Base-by-base conservation (phyloP, 64 coral and sea anemone genomes). In the Montipora cactus region DNA sequence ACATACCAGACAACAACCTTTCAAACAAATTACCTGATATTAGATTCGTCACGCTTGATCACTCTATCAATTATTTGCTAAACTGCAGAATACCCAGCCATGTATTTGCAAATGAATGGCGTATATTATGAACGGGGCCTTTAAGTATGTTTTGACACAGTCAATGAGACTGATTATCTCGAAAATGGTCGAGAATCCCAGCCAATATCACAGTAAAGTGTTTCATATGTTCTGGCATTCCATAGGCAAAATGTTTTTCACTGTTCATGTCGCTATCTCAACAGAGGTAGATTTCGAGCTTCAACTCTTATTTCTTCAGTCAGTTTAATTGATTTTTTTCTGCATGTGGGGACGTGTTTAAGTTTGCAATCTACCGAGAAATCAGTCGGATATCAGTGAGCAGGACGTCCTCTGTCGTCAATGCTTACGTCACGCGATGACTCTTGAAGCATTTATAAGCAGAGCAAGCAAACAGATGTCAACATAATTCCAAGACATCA, bases 361-460 rank as follows among this genome's bases (percentile, higher is more conserved):
- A 64, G 23, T 5, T 62, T 18, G 12, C 22, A 23, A 10, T 2
- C 3, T 1, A 2, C 7, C 6, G 0, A 22, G 82, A 46, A 23
- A 49, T 48, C 12, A 47, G 5, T 5, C 37, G 66, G 47, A 69
- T 49, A 44, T 1, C 15, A 46, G 57, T 59, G 1, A 21, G 23
- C 11, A 62, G 82, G 82, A 86, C 47, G 66, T 86, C 82, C 66
- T 49, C 8, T 68, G 11, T 10, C 66, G 82, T 71, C 15, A 67
- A n/a, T 22, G 61, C 44, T 64, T 44, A 86, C 82, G 82, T 86
- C 82, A 86, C 7, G 47, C 10, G 64, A 71, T 69, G 37, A 7
- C 61, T 71, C 68, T 72, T 21, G 9, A 49, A 7, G 61, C 23
- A 86, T 84, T 44, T 18, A 71, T 49, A 50, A 47, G 66, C 16